Percentiles rank a stretch among this genome's conserved stretches.
Conservation (phyloP, 2,113 vertebrate genomes). For the Orycteropus afer region DNA sequence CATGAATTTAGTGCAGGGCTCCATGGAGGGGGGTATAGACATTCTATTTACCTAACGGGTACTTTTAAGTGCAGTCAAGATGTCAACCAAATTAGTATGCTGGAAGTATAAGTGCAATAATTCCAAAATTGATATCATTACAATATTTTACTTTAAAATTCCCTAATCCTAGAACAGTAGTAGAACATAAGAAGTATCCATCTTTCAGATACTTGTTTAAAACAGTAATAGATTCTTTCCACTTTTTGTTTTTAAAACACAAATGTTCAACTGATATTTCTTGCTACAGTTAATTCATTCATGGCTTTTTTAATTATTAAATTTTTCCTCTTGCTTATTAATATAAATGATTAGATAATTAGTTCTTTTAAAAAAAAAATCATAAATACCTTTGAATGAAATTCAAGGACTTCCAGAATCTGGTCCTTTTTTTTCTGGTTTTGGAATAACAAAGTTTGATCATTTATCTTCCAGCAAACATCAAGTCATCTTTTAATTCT, state of each 20-base stretch:
- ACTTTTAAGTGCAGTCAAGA: neutral
- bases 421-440: neutral
- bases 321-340: neutral
- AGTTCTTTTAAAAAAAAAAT: too few relatives aligned
- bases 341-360: neutral
- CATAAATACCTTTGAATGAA: neutral
- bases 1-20: neutral
- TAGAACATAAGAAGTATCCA: neutral
- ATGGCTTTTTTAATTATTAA: neutral
- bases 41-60: neutral
- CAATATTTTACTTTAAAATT: neutral
- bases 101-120: neutral
- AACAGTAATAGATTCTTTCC: neutral
- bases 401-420: neutral
- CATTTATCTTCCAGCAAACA: neutral
- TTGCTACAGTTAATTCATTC: neutral
- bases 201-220: neutral
- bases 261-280: neutral
- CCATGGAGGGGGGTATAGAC: neutral
- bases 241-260: slow-evolving; percentile 1
- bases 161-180: neutral
- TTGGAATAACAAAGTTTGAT: neutral
- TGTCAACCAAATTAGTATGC: neutral
- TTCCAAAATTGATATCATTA: neutral
- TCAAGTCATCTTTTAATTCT: neutral